phyloP scores from a whole-genome alignment of 2,888 invertebrate genomes.

The Papilio gigon region DNA sequence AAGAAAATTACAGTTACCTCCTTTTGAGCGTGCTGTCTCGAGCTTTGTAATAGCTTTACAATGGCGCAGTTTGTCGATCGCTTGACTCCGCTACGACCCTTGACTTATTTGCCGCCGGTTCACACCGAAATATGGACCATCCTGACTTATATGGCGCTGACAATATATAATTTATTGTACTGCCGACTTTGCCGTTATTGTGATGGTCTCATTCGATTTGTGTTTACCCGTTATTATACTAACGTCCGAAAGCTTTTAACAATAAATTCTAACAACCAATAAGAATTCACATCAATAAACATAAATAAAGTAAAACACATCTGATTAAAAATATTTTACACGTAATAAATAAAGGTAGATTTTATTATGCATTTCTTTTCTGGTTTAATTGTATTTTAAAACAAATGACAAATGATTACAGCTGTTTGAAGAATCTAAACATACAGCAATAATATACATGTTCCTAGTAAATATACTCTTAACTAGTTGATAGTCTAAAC shows the following conservation, averaged over 20 bases:
- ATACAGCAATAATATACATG: no score
- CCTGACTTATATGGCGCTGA: slow-evolving; percentile 50
- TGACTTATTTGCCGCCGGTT: slow-evolving; percentile 65
- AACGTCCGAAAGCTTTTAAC: slow-evolving; percentile 30
- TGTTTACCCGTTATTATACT: slow-evolving; percentile 32
- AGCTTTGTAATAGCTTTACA: slow-evolving; percentile 59
- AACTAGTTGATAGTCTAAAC: no score
- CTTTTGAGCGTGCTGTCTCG: slow-evolving; percentile 38
- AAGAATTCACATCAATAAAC: not conserved
- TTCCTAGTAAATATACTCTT: no score
- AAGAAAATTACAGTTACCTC: slow-evolving; percentile 41
- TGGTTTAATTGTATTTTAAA: no score
- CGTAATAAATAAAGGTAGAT: not conserved
- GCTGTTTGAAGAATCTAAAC: no score
- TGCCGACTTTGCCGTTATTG: slow-evolving; percentile 37
- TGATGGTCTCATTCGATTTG: slow-evolving; percentile 38
- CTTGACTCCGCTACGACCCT: slow-evolving; percentile 66
- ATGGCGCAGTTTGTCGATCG: slow-evolving; percentile 72
- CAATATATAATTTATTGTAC: slow-evolving; percentile 54
- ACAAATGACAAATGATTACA: no score
- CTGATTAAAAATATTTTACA: not conserved
- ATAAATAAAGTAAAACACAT: not conserved
- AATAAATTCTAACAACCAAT: slow-evolving; percentile 20
- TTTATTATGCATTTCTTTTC: no score
- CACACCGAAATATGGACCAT: slow-evolving; percentile 59